Evolutionary conservation across 1,140 invertebrate species (phyloP).

Genomic region (Drosophila mauritiana): DNA sequence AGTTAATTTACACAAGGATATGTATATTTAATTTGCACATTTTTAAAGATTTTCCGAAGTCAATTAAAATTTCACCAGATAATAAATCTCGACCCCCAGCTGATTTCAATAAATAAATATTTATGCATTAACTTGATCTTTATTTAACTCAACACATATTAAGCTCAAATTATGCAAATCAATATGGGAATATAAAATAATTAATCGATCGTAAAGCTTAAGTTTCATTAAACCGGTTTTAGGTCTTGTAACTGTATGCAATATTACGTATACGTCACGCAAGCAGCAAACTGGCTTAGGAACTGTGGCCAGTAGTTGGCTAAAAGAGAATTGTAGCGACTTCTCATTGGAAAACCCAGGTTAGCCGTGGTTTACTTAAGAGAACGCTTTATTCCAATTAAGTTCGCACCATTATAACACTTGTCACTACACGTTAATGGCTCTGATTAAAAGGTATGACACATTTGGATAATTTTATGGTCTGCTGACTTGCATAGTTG

Average conservation of each 20-base stretch:
- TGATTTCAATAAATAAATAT: conserved; percentile 23
- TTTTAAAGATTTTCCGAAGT: too few relatives aligned
- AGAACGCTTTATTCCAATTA: conserved; percentile 1
- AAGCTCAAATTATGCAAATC: conserved; percentile 36
- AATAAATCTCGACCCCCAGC: neutral
- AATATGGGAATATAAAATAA: conserved; percentile 7
- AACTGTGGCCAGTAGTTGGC: neutral
- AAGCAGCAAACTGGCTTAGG: conserved; percentile 28
- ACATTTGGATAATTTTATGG: conserved; percentile 34
- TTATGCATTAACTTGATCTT: conserved; percentile 1
- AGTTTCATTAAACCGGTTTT: conserved; percentile 54
- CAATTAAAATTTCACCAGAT: neutral
- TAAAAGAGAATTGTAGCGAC: neutral
- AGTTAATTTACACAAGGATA: too few relatives aligned
- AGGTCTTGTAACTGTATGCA: conserved; percentile 11
- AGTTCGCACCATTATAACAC: neutral
- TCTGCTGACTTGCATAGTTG: conserved; percentile 16
- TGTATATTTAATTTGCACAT: too few relatives aligned
- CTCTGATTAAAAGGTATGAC: neutral
- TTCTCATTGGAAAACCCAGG: neutral
- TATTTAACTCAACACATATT: neutral
- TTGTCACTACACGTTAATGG: conserved; percentile 16
- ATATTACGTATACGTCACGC: conserved; percentile 56
- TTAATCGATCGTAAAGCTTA: conserved; percentile 18
- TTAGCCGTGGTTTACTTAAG: neutral